These are phyloP conservation scores for Parnassius glacialis DNA, from an alignment of 2,888 invertebrate species.

Conservation along the genomic window DNA sequence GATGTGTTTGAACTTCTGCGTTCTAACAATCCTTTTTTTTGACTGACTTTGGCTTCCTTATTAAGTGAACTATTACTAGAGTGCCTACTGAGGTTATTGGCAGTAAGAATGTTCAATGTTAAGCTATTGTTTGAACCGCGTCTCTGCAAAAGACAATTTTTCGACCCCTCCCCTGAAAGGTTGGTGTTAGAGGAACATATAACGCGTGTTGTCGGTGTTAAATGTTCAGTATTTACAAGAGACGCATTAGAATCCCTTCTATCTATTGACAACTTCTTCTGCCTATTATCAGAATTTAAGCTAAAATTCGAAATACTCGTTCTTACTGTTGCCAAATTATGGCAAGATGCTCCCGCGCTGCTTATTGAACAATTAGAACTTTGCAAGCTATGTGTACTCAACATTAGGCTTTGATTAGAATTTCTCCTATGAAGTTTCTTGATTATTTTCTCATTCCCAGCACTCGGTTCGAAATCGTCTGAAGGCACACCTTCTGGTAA, in stretches of 20 bases:
- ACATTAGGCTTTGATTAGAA: constrained; percentile 82
- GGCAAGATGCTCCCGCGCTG: constrained; percentile 68
- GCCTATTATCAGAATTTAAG: constrained; percentile 62
- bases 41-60: constrained; percentile 62
- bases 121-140: constrained; percentile 93
- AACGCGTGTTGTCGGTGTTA: constrained; percentile 63
- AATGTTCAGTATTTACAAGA: constrained; percentile 82
- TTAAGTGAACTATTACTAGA: constrained; percentile 81
- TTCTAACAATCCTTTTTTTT: constrained; percentile 87
- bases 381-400: constrained; percentile 78
- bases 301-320: constrained; percentile 74
- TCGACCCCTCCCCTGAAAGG: constrained; percentile 58
- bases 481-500: constrained; percentile 86
- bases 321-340: constrained; percentile 66
- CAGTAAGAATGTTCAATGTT: constrained; percentile 86
- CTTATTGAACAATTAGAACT: constrained; percentile 77
- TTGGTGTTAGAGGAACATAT: constrained; percentile 77
- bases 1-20: constrained; percentile 95
- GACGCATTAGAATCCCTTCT: constrained; percentile 94
- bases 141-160: constrained; percentile 87
- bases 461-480: constrained; percentile 81
- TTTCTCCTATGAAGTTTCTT: constrained; percentile 81
- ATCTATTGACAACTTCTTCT: constrained; percentile 86
- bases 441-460: constrained; percentile 65
- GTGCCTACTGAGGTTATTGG: constrained; percentile 74